Base-by-base conservation (phyloP, 2,888 invertebrate genomes). In the Trissoscelio sp. region DNA sequence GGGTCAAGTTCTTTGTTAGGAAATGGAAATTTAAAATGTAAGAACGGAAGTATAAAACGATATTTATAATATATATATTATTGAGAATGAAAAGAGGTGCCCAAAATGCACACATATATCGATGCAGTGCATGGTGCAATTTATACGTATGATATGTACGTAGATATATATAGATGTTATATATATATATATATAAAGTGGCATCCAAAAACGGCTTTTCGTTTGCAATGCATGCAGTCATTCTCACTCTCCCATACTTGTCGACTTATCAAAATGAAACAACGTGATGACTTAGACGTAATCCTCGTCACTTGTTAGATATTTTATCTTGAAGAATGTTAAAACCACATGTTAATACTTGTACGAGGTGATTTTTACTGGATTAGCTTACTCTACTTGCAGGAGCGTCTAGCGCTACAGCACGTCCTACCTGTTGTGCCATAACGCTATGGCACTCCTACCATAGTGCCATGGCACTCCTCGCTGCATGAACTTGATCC, bases 61-160 rank as follows among this genome's bases (percentile, higher is more conserved):
- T 44, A 83, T 83, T 83, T 81, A 73, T 82, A 64, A 70, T 73
- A 72, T 80, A 88, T 87, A 89, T 87, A 87, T 90, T 90, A 88
- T 90, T 84, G 86, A 90, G 89, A 90, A 90, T 89, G 87, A 89
- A 90, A 87, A 90, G 89, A 90, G 89, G 89, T 91, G 91, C 91
- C 88, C 91, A 91, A 91, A 91, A 91, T 90, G 91, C 90, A 90
- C 89, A 91, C 89, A 91, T 90, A 91, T 91, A 91, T 89, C 88
- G 87, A 91, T 91, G 91, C 91, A 91, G 91, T 91, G 91, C 91
- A 89, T 90, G 89, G 91, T 91, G 91, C 91, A 90, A 89, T 90
- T 90, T 88, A 90, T 91, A 91, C 88, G 88, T 91, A 90, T 90
- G 86, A 88, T 89, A 90, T 90, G 86, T 89, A 88, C 86, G 87